A percentile compares a stretch with the other conserved stretches of the same genome.
Conservation (phyloP, 2,113 vertebrate genomes). For the Oreochromis niloticus region DNA sequence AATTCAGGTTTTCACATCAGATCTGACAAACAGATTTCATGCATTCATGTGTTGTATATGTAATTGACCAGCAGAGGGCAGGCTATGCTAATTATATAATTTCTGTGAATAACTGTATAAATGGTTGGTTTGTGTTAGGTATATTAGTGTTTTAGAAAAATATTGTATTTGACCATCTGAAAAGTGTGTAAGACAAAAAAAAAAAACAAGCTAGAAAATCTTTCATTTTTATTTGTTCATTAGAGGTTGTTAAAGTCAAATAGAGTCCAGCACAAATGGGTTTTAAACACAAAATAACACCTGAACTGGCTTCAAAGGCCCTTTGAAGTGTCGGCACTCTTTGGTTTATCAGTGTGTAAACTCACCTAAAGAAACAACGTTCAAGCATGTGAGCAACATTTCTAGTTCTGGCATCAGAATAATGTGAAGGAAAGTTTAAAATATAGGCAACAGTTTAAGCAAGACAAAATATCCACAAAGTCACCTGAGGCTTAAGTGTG, state of each 20-base stretch:
- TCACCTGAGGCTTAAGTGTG: background rate
- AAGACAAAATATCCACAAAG: background rate
- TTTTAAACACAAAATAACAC: background rate
- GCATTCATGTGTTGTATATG: background rate
- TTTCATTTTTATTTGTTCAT: background rate
- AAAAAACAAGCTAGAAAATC: background rate
- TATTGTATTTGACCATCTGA: background rate
- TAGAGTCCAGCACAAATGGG: background rate
- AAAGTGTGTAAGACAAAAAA: background rate
- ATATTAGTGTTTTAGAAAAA: background rate
- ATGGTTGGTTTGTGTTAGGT: rapidly evolving
- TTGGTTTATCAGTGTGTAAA: background rate
- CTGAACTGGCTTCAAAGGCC: background rate
- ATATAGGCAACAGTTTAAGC: background rate
- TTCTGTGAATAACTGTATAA: background rate
- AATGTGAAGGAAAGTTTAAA: background rate
- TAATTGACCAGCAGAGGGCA: slow-evolving; percentile 16
- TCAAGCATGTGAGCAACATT: background rate
- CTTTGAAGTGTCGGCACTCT: background rate
- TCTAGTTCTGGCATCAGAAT: background rate
- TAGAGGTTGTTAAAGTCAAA: background rate
- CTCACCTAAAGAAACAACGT: background rate
- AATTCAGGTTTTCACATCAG: background rate
- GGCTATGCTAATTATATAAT: background rate
- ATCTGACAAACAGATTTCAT: background rate